Percentiles rank a stretch among this genome's conserved stretches.
These are phyloP conservation scores for Mycalesis mineus DNA, from an alignment of 2,888 invertebrate genomes.

Conservation along the genomic window DNA sequence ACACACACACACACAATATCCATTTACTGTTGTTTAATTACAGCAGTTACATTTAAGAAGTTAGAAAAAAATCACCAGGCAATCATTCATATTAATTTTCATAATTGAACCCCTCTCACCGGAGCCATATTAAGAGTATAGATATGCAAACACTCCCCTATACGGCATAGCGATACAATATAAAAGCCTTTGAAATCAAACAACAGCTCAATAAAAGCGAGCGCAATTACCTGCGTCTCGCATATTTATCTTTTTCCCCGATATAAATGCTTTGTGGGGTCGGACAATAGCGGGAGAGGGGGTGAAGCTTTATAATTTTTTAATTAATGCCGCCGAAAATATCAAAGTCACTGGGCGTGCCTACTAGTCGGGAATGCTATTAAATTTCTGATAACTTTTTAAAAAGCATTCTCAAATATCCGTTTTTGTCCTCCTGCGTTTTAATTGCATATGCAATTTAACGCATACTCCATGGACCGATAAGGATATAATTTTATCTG, in stretches of 20 bases:
- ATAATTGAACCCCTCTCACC: constrained; percentile 1
- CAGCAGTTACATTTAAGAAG: too few relatives aligned
- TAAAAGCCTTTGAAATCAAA: constrained; percentile 71
- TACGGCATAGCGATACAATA: constrained; percentile 47
- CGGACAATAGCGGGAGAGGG: constrained; percentile 56
- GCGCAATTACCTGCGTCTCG: constrained; percentile 69
- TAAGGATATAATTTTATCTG: too few relatives aligned
- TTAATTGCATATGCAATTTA: not conserved
- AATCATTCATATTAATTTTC: constrained; percentile 1
- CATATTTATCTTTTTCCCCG: constrained; percentile 74
- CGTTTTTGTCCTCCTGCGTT: constrained; percentile 16
- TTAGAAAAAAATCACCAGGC: too few relatives aligned
- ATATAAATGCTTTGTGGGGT: constrained; percentile 66
- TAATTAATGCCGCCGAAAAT: constrained; percentile 76
- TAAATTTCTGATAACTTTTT: constrained; percentile 58
- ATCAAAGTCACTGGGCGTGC: constrained; percentile 72
- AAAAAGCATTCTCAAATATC: constrained; percentile 55
- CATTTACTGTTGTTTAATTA: too few relatives aligned
- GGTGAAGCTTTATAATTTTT: constrained; percentile 77
- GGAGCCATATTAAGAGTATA: constrained; percentile 8
- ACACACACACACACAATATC: too few relatives aligned
- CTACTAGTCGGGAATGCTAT: constrained; percentile 64
- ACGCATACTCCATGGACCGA: not conserved
- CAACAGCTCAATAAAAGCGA: constrained; percentile 69
- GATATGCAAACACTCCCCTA: constrained; percentile 24